Percentiles rank a stretch among this genome's conserved stretches.
phyloP scores from a whole-genome alignment of 1,140 invertebrate genomes.

The Thaumatotibia leucotreta region DNA sequence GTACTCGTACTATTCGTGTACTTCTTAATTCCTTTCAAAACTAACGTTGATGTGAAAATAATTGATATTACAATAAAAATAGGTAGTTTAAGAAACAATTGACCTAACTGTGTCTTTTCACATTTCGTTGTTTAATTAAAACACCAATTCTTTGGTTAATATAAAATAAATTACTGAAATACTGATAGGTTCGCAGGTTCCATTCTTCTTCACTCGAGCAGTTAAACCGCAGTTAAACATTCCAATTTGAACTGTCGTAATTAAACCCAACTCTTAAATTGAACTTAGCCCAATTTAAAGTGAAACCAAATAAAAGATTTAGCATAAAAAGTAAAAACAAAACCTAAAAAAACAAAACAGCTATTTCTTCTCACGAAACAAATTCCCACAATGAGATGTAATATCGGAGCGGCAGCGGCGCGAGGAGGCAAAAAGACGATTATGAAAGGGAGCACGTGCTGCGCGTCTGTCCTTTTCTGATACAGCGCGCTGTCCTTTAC shows the following conservation, averaged over 20 bases:
- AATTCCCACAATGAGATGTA: constrained; percentile 59
- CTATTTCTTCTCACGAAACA: constrained; percentile 44
- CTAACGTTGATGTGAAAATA: too few relatives aligned
- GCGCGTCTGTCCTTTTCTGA: constrained; percentile 39
- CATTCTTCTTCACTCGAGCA: too few relatives aligned
- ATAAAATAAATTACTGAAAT: too few relatives aligned
- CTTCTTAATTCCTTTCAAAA: too few relatives aligned
- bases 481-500: constrained; percentile 30
- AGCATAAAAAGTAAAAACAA: constrained; percentile 22
- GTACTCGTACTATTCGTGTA: too few relatives aligned
- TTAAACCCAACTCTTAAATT: background rate
- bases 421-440: constrained; percentile 58
- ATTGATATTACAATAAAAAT: too few relatives aligned
- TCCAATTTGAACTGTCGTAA: background rate
- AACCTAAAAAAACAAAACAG: constrained; percentile 28
- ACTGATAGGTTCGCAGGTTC: too few relatives aligned
- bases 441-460: constrained; percentile 68
- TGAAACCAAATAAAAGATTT: constrained; percentile 23
- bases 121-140: too few relatives aligned
- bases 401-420: constrained; percentile 57
- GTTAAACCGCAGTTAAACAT: background rate
- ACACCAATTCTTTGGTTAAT: too few relatives aligned
- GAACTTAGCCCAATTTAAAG: constrained; percentile 1
- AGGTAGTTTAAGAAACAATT: too few relatives aligned
- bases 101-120: too few relatives aligned